Evolutionary conservation across 37 sponge, comb jelly and placozoan genomes (phyloP).

Genomic region (Crambe crambe): DNA sequence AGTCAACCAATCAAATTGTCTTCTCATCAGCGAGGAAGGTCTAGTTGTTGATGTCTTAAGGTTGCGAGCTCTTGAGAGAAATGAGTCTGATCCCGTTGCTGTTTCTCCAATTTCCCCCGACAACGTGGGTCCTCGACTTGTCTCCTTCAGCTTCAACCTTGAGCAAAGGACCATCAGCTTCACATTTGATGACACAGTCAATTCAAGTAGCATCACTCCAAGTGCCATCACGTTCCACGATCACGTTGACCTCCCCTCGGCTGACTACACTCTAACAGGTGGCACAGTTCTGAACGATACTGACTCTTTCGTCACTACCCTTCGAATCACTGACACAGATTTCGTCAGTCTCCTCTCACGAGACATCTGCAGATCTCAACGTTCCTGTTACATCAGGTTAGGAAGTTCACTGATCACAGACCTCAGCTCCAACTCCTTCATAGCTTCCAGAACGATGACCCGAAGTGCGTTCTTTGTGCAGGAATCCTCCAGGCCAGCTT

Average conservation of each 20-base stretch:
- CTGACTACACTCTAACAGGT: conserved; percentile 42
- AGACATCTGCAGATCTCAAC: conserved; percentile 5
- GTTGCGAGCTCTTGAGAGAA: conserved; percentile 34
- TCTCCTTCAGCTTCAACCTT: conserved; percentile 57
- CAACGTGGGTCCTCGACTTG: conserved; percentile 44
- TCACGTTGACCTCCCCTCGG: conserved; percentile 42
- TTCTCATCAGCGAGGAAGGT: conserved; percentile 32
- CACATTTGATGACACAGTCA: conserved; percentile 68
- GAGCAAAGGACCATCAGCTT: conserved; percentile 53
- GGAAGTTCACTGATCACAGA: neutral
- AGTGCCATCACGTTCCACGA: conserved; percentile 54
- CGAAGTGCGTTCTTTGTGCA: neutral
- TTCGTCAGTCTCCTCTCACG: conserved; percentile 31
- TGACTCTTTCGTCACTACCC: conserved; percentile 22
- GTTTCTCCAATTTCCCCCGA: conserved; percentile 58
- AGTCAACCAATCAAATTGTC: conserved; percentile 28
- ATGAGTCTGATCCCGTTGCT: conserved; percentile 37
- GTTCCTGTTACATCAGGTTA: conserved; percentile 1
- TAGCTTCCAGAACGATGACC: neutral
- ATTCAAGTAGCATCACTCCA: conserved; percentile 28
- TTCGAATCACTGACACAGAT: conserved; percentile 8
- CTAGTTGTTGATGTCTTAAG: conserved; percentile 65
- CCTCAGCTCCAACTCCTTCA: neutral
- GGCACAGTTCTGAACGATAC: conserved; percentile 28
- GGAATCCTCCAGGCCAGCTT: conserved; percentile 8